Evolutionary conservation across 2,113 vertebrate species (phyloP).

Genomic region (Ellobius talpinus): DNA sequence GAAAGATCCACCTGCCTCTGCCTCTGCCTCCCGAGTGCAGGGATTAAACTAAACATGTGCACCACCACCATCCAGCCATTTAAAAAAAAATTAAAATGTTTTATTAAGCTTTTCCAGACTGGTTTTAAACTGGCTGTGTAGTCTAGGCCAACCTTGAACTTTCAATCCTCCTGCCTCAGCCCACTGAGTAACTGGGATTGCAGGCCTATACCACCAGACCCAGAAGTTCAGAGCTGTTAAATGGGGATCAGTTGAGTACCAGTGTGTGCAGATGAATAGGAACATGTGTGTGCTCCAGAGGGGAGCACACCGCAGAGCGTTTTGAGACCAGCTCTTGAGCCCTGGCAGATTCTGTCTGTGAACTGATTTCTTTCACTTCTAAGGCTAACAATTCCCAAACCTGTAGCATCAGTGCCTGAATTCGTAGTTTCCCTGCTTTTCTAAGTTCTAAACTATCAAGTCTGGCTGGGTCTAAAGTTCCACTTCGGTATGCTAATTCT

Average conservation of each 20-base stretch:
- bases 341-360: not conserved
- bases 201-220: not conserved
- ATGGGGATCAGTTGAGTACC: not conserved
- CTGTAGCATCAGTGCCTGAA: not conserved
- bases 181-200: not conserved
- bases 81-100: too few relatives aligned
- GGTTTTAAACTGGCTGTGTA: not conserved
- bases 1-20: not conserved
- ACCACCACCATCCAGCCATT: not conserved
- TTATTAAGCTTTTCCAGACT: not conserved
- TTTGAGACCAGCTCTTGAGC: conserved; percentile 14
- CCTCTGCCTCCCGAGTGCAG: not conserved
- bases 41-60: too few relatives aligned
- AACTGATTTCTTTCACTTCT: not conserved
- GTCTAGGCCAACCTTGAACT: not conserved
- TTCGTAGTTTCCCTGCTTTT: not conserved
- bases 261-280: not conserved
- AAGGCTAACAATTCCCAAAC: not conserved
- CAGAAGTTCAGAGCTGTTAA: not conserved
- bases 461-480: conserved; percentile 4
- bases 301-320: not conserved
- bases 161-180: not conserved
- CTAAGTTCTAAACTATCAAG: not conserved
- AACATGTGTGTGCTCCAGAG: not conserved
- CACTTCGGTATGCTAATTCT: conserved; percentile 26